Conservation (phyloP, 1,140 invertebrate species). For the Lepidurus packardi region DNA sequence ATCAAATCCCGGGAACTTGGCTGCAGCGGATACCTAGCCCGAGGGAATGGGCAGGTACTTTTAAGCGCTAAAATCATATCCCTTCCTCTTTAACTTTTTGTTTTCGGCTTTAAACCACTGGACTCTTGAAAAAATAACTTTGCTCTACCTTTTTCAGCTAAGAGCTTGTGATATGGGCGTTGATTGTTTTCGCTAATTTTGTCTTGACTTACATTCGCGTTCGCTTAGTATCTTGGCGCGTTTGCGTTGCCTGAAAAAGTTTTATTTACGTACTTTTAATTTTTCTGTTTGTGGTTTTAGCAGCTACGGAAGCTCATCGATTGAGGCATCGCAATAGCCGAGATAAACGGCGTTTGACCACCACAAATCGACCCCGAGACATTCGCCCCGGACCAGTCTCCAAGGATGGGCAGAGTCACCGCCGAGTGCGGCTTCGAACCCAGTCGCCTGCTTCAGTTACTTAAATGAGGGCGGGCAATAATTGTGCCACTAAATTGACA, state of each 20-base stretch:
- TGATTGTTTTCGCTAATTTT: too few relatives aligned
- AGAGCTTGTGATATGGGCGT: too few relatives aligned
- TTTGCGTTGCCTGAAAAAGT: too few relatives aligned
- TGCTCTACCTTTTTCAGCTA: too few relatives aligned
- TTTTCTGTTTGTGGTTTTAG: not conserved
- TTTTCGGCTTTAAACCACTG: not conserved
- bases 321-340: not conserved
- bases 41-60: not conserved
- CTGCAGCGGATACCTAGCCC: not conserved
- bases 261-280: too few relatives aligned
- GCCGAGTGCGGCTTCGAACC: not conserved
- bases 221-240: too few relatives aligned
- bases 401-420: not conserved
- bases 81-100: not conserved
- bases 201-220: too few relatives aligned
- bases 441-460: slow-evolving; percentile 6
- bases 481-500: slow-evolving; percentile 4
- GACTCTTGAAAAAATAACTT: too few relatives aligned
- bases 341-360: not conserved
- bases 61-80: not conserved
- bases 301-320: not conserved
- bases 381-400: slow-evolving; percentile 7
- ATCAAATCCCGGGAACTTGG: not conserved
- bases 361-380: not conserved
- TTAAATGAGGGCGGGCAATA: not conserved